These are phyloP conservation scores for Morpho deidamia DNA, from an alignment of 2,888 invertebrate genomes.

Conservation along the genomic window DNA sequence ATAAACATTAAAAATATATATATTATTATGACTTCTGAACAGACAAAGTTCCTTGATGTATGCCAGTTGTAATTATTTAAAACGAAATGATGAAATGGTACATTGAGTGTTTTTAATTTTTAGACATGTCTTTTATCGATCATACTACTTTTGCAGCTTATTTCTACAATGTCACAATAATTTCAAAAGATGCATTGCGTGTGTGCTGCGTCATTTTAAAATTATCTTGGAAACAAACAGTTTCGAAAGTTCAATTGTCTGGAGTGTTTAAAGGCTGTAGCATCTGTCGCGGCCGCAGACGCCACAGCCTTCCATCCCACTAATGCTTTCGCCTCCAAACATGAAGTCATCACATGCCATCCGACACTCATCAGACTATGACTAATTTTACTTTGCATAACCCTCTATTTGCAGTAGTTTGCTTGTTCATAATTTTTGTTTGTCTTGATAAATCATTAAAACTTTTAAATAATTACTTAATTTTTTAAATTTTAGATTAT, in stretches of 20 bases:
- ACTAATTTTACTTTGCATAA: slow-evolving; percentile 25
- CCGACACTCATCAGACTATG: slow-evolving; percentile 22
- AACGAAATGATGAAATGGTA: too few species aligned
- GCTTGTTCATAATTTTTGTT: neutral
- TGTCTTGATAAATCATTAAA: neutral
- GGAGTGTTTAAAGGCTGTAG: slow-evolving; percentile 5
- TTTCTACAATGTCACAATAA: neutral
- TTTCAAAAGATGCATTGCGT: slow-evolving; percentile 1
- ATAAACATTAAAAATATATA: too few species aligned
- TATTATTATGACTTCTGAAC: too few species aligned
- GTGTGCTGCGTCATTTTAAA: slow-evolving; percentile 4
- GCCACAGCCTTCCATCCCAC: slow-evolving; percentile 20
- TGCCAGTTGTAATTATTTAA: too few species aligned
- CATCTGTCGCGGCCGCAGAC: slow-evolving; percentile 2
- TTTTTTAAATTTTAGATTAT: too few species aligned
- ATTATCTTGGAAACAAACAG: slow-evolving; percentile 8
- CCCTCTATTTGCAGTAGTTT: slow-evolving; percentile 1
- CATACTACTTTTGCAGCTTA: too few species aligned
- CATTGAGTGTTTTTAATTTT: too few species aligned
- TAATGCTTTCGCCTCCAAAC: slow-evolving; percentile 36
- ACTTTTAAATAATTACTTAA: too few species aligned
- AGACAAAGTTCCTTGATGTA: too few species aligned
- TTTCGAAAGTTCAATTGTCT: slow-evolving; percentile 13
- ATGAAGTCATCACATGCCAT: slow-evolving; percentile 27
- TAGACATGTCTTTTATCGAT: too few species aligned